phyloP scores from a whole-genome alignment of 2,888 invertebrate species.

The Apotomis turbidana region DNA sequence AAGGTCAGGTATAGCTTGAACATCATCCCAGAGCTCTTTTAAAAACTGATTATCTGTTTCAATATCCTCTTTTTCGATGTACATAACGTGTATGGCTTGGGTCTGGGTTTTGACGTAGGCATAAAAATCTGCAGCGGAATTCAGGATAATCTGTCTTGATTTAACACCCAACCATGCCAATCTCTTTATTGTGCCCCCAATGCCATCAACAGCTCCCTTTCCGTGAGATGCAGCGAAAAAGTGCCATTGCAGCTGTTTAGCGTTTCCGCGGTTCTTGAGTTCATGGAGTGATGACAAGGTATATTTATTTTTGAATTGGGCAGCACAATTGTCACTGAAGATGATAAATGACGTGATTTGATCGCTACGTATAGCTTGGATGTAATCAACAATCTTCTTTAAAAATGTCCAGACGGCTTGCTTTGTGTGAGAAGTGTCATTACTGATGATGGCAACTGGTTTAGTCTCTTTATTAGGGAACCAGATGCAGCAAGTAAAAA shows the following conservation, averaged over 20 bases:
- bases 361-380: not conserved
- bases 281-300: not conserved
- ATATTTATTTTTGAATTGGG: slow-evolving; percentile 4
- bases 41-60: not conserved
- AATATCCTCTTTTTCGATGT: slow-evolving; percentile 5
- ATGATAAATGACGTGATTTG: not conserved
- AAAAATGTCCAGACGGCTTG: slow-evolving; percentile 7
- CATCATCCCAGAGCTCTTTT: not conserved
- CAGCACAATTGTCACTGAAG: slow-evolving; percentile 11
- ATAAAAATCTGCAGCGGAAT: not conserved
- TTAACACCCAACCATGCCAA: slow-evolving; percentile 3
- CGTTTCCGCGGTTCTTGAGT: not conserved
- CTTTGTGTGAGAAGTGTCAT: slow-evolving; percentile 1
- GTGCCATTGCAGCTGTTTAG: not conserved
- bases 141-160: not conserved
- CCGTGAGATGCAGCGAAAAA: slow-evolving; percentile 14
- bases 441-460: not conserved
- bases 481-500: slow-evolving; percentile 10
- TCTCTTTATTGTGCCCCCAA: slow-evolving; percentile 9
- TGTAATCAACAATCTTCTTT: not conserved
- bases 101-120: not conserved
- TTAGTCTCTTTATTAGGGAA: not conserved
- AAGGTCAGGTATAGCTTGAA: not conserved
- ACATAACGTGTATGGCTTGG: not conserved
- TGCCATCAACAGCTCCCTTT: slow-evolving; percentile 15